Evolutionary conservation across 2,797 vertebrate species (phyloP).

Genomic region (Rhinoraja longicauda): DNA sequence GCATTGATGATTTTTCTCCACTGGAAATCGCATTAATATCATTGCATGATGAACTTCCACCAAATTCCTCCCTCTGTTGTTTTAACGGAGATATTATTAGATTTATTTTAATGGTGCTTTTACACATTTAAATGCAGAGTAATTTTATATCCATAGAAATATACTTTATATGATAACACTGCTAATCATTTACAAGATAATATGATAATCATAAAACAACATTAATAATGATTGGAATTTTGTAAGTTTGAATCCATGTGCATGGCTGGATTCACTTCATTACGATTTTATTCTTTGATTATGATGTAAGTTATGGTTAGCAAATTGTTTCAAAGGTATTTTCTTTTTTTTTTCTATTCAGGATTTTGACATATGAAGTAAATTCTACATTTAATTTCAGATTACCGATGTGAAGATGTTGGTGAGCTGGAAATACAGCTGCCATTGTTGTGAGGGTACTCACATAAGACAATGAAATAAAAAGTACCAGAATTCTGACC

Average conservation of each 20-base stretch:
- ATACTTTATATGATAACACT: not conserved
- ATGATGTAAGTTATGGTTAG: not conserved
- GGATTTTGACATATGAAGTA: too few relatives aligned
- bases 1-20: too few relatives aligned
- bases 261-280: not conserved
- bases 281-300: not conserved
- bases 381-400: too few relatives aligned
- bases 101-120: not conserved
- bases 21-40: not conserved
- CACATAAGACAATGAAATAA: not conserved
- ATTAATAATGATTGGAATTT: constrained; percentile 8
- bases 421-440: too few relatives aligned
- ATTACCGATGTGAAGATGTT: too few relatives aligned
- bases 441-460: not conserved
- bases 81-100: not conserved
- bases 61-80: not conserved
- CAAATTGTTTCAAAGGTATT: not conserved
- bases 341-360: not conserved
- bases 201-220: not conserved
- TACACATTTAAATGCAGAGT: not conserved
- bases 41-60: not conserved
- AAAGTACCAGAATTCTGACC: not conserved
- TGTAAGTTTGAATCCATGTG: not conserved
- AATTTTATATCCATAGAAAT: not conserved
- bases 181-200: not conserved